Evolutionary conservation across 2,888 invertebrate genomes (phyloP), one percentile per base, ranked within the genome.

Genomic region (Rhyacophila evoluta): DNA sequence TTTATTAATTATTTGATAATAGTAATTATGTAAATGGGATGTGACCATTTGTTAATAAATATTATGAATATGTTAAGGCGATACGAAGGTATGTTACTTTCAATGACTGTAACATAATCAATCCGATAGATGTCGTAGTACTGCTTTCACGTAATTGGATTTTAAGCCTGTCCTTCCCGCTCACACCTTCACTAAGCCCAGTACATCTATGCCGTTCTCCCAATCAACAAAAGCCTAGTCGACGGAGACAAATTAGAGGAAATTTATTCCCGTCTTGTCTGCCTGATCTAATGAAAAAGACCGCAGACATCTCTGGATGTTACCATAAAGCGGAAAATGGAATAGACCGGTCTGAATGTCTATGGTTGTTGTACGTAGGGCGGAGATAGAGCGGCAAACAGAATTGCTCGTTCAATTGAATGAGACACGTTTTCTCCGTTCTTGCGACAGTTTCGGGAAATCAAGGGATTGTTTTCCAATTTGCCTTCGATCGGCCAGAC

Each of bases 181-280:
- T 72, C 72, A 36, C 10, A 33, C 68, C 33, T 33, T 67, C 10
- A 36, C 74, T 68, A 11, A 10, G 12, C 15, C 10, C 15, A 15
- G 6, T 41, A 19, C 11, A 73, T 41, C 79, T 73, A 28, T 39
- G 33, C 74, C 28, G 75, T 19, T 25, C 41, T 28, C 39, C 27
- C 19, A 19, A 41, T 41, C 27, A 75, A 76, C 78, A 75, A 76
- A 71, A 77, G 72, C 36, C 79, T 19, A 55, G 55, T 55, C 55
- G 55, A 75, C 79, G 68, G 72, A 77, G 79, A 81, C 81, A 81
- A 81, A 81, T 81, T 77, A 75, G 67, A 79, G 81, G 79, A 79
- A 81, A 81, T 81, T 81, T 81, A 81, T 81, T 81, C 81, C 75
- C 79, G 79, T 81, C 79, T 81, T 81, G 81, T 79, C 81, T 41